phyloP scores from a whole-genome alignment of 2,113 vertebrate genomes.

The Trinectes maculatus region DNA sequence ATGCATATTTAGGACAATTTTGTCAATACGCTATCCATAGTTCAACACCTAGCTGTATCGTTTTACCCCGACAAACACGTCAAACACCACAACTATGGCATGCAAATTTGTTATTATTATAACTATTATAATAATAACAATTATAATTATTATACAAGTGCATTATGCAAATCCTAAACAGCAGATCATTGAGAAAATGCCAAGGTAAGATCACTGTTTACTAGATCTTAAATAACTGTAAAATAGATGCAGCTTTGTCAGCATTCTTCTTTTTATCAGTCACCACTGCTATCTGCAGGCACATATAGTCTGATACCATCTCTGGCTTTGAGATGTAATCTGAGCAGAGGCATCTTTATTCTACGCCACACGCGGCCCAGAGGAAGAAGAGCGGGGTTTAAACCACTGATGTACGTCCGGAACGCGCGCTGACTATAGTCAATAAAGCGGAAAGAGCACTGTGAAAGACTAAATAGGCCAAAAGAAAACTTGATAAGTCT shows the following conservation, averaged over 20 bases:
- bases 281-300: slow-evolving; percentile 14
- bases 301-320: slow-evolving; percentile 43
- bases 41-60: no score
- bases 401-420: slow-evolving; percentile 13
- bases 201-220: no score
- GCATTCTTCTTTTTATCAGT: slow-evolving; percentile 12
- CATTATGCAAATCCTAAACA: no score
- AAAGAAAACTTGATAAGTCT: slow-evolving; percentile 31
- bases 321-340: slow-evolving; percentile 42
- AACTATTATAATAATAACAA: no score
- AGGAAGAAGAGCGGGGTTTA: slow-evolving; percentile 3
- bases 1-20: slow-evolving; percentile 21
- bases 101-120: no score
- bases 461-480: slow-evolving; percentile 18
- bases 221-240: no score
- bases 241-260: slow-evolving; percentile 1
- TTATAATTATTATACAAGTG: no score
- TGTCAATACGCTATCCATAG: background rate
- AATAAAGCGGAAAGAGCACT: slow-evolving; percentile 10
- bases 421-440: background rate
- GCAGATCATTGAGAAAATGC: no score
- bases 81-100: no score
- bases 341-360: slow-evolving; percentile 35
- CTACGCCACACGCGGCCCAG: background rate
- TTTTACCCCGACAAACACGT: no score